Base-by-base conservation (phyloP, 2,888 invertebrate species). In the Philopedon plagiatum region DNA sequence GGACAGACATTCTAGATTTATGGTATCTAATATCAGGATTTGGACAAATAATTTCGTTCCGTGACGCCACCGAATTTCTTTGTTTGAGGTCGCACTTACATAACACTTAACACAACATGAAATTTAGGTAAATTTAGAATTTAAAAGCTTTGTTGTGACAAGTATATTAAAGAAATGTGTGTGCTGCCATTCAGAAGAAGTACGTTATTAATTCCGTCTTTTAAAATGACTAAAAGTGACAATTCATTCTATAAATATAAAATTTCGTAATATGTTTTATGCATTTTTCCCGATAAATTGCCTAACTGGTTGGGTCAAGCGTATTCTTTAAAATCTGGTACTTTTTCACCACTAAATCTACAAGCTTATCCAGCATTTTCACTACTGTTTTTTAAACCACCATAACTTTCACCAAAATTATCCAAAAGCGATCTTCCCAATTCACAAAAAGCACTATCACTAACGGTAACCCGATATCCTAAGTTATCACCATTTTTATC, bases 401-500 rank as follows among this genome's bases (percentile, higher is more conserved):
- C 13, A 26, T 15, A 65, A 56, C 9, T 65, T 58, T 29, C 51
- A 49, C 46, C 37, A 58, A 58, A 60, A 15, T n/a, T 60, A 58
- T 39, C 39, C 21, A 58, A 60, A 26, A 49, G 26, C 39, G 21
- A 19, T 39, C 39, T 26, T 18, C 7, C 18, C 29, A 13, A 46
- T 58, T 57, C 65, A 66, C 65, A 57, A 66, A 57, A 64, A 63
- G 5, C 61, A 61, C 61, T 61, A 39, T 44, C 70, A 70, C 70
- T 41, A 51, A 56, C 44, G 34, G 71, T 65, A 71, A 71, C 61
- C 61, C 26, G 71, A 71, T 71, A 65, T 71, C 63, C 58, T 65
- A 57, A 26, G 5, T 34, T 39, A 71, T 67, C 67, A 72, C 72
- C 68, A 64, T 60, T 71, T 72, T 78, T 19, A 49, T 63, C 69